phyloP scores from a whole-genome alignment of 2,888 invertebrate genomes.

The Lucinisca nassula region DNA sequence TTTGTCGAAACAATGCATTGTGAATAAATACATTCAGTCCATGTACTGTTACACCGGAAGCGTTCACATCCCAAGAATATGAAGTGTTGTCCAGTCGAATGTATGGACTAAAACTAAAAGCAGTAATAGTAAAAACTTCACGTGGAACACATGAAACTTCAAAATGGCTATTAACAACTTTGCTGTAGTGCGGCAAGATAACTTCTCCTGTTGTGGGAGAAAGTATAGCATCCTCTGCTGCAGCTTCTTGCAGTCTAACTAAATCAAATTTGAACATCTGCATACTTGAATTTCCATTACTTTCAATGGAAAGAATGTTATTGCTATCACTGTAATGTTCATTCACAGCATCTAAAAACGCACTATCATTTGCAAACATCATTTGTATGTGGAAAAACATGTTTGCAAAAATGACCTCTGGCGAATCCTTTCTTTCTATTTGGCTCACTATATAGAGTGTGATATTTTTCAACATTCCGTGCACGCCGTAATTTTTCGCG shows the following conservation, averaged over 20 bases:
- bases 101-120: neutral
- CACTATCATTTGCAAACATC: neutral
- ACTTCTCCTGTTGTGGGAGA: neutral
- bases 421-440: neutral
- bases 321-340: neutral
- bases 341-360: neutral
- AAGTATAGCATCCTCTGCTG: neutral
- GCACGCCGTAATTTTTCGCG: neutral
- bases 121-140: neutral
- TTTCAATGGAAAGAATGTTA: neutral
- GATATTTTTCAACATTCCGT: neutral
- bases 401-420: neutral
- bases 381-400: neutral
- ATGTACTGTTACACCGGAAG: constrained; percentile 21
- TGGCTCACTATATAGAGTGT: neutral
- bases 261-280: neutral
- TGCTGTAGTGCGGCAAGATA: neutral
- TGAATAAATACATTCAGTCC: neutral
- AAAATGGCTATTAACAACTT: too few species aligned
- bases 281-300: neutral
- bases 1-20: neutral
- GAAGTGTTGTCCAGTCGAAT: constrained; percentile 7
- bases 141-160: neutral
- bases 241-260: neutral
- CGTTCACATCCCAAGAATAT: neutral